phyloP scores from a whole-genome alignment of 1,140 invertebrate species.

The Zelostemma sp. region DNA sequence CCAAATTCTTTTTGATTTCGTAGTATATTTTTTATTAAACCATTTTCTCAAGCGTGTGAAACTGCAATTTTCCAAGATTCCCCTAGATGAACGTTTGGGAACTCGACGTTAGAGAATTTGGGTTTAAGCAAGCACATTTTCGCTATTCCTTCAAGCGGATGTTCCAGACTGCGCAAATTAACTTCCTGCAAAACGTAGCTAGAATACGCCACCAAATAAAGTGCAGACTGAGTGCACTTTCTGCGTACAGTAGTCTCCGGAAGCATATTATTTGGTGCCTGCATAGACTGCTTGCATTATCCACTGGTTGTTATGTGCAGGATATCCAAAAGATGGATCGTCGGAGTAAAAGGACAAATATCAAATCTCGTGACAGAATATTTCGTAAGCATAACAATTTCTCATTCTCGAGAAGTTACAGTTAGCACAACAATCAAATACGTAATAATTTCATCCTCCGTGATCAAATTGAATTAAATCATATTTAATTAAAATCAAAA shows the following conservation, averaged over 20 bases:
- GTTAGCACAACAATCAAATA: too few relatives aligned
- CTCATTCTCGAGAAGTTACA: too few relatives aligned
- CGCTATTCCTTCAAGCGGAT: constrained; percentile 37
- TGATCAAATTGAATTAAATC: too few relatives aligned
- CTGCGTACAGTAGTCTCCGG: constrained; percentile 29
- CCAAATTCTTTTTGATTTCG: constrained; percentile 69
- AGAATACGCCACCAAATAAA: constrained; percentile 37
- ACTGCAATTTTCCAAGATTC: too few relatives aligned
- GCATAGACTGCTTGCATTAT: constrained; percentile 36
- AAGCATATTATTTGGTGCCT: constrained; percentile 40
- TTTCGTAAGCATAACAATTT: too few relatives aligned
- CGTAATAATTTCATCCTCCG: too few relatives aligned
- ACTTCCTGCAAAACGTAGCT: constrained; percentile 45
- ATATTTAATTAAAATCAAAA: too few relatives aligned
- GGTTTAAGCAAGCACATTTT: constrained; percentile 37
- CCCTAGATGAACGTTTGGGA: too few relatives aligned
- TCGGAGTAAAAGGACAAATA: too few relatives aligned
- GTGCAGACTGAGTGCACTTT: constrained; percentile 37
- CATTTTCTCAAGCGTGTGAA: too few relatives aligned
- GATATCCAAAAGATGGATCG: constrained; percentile 37
- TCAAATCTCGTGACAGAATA: too few relatives aligned
- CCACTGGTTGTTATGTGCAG: constrained; percentile 35
- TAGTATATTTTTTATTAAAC: too few relatives aligned
- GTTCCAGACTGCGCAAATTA: constrained; percentile 31
- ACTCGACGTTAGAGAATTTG: constrained; percentile 3